Percentiles rank a stretch among this genome's conserved stretches.
Evolutionary conservation across 2,888 invertebrate genomes (phyloP).

Genomic region (Cephus pygmeus): DNA sequence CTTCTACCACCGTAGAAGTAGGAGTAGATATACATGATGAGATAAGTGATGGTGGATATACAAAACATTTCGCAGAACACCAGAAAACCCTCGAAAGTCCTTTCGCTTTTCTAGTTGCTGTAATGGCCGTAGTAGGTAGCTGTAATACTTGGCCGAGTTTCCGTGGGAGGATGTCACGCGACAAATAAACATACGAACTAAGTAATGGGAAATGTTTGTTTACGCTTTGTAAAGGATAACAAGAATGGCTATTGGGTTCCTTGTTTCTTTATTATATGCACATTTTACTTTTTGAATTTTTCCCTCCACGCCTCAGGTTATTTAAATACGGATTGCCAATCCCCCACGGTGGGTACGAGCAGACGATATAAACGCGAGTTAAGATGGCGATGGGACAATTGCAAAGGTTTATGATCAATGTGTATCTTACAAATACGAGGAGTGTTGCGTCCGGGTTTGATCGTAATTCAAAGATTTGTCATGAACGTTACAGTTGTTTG

Average conservation of each 20-base stretch:
- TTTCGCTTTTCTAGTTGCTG: constrained; percentile 11
- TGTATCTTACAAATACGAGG: neutral
- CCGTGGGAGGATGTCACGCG: neutral
- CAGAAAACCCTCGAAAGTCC: constrained; percentile 14
- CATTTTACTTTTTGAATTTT: neutral
- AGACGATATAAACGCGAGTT: neutral
- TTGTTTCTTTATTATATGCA: neutral
- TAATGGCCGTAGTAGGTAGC: neutral
- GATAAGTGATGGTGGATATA: constrained; percentile 1
- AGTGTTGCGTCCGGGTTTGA: neutral
- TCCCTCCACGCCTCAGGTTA: neutral
- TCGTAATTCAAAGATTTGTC: neutral
- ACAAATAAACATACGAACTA: neutral
- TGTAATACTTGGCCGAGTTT: neutral
- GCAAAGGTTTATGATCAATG: neutral
- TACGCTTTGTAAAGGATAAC: neutral
- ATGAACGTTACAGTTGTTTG: neutral
- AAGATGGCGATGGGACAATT: neutral
- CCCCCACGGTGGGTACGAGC: neutral
- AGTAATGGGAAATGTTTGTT: neutral
- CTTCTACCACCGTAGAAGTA: neutral
- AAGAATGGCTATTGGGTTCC: neutral
- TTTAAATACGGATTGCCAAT: neutral
- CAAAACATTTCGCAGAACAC: constrained; percentile 15
- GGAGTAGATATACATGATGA: constrained; percentile 2